Conservation (phyloP, 2,888 invertebrate genomes). For the Cyaniris semiargus region DNA sequence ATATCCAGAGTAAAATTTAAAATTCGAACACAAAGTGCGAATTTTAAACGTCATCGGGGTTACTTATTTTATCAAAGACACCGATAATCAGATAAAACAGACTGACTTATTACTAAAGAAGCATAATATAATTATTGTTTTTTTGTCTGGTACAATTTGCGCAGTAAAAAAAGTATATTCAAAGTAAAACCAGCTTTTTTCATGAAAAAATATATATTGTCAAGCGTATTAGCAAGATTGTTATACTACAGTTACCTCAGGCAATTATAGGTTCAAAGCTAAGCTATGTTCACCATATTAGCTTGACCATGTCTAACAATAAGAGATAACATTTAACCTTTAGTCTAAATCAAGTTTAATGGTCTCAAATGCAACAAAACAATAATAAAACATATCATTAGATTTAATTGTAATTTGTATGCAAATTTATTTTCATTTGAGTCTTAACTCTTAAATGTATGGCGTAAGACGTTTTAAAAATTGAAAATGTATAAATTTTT, state of each 20-base stretch:
- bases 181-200: too few species aligned
- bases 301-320: not conserved
- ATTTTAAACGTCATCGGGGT: not conserved
- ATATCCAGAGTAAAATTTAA: slow-evolving; percentile 21
- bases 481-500: too few species aligned
- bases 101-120: not conserved
- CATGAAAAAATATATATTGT: too few species aligned
- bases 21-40: not conserved
- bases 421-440: slow-evolving; percentile 4
- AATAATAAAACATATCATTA: not conserved
- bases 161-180: too few species aligned
- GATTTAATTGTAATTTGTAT: not conserved
- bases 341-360: not conserved
- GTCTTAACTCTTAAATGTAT: not conserved
- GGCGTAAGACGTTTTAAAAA: not conserved
- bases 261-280: not conserved
- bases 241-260: not conserved
- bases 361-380: not conserved
- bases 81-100: not conserved
- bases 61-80: not conserved
- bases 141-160: too few species aligned
- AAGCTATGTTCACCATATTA: not conserved
- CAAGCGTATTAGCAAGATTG: too few species aligned
- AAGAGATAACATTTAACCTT: slow-evolving; percentile 19
- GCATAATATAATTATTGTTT: not conserved